Base-by-base conservation (phyloP, 2,797 vertebrate genomes). In the Brachymystax lenok region DNA sequence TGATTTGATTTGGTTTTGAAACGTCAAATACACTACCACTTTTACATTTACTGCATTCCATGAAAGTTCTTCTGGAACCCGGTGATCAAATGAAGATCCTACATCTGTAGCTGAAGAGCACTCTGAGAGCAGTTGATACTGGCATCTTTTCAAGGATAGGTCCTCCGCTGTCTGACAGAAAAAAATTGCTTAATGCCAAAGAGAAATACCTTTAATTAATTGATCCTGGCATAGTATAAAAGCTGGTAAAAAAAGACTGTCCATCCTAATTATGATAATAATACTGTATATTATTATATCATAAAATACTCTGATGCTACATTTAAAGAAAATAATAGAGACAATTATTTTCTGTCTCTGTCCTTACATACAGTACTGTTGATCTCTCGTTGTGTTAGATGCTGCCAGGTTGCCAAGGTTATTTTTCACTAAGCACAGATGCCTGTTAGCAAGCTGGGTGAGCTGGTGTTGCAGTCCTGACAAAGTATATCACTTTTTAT, bases 401-500 rank as follows among this genome's bases (percentile, higher is more conserved):
- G 69, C 19, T 71, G 68, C 68, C 74, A 76, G 52, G 35, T 21
- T 46, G 16, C 30, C 56, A 35, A 40, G 28, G 28, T 12, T 56
- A 17, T 54, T 17, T 50, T 69, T 52, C 17, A 77, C 30, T 35
- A 77, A 52, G 10, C 67, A 66, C 66, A 61, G 19, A 24, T 71
- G n/a, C 13, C 46, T 27, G 46, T 71, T 50, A 51, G 67, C 33
- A 71, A 50, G 35, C 19, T 61, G 74, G 8, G 50, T 21, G 1
- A 21, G 59, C 74, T 59, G 54, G 30, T 70, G 52, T 40, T 76
- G 40, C 63, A 24, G 59, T 63, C 40, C 16, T 64, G 46, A 74
- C 61, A 40, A 27, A 50, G 73, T n/a, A 64, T 33, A 24, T 74
- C 14, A 33, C 35, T 24, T 61, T 63, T 74, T 59, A 64, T 63